A percentile compares a stretch with the other conserved stretches of the same genome.
These are phyloP conservation scores for Papilio machaon DNA, from an alignment of 1,140 invertebrate species.

Conservation along the genomic window DNA sequence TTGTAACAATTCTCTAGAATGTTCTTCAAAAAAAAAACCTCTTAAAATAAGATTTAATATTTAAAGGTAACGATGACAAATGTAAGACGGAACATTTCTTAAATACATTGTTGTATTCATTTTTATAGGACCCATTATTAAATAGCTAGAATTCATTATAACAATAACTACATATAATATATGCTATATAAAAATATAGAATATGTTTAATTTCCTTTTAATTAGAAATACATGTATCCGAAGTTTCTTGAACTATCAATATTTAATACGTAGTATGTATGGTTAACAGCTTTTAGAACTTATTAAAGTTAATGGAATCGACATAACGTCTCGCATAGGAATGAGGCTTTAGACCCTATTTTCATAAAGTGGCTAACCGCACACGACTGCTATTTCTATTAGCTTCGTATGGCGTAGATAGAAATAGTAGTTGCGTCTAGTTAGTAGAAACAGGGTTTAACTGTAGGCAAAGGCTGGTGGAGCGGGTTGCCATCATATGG, in stretches of 20 bases:
- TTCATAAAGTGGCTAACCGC: not conserved
- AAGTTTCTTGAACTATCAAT: constrained; percentile 31
- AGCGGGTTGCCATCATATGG: constrained; percentile 5
- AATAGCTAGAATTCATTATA: not conserved
- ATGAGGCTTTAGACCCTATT: constrained; percentile 23
- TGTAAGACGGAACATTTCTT: not conserved
- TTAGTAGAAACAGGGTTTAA: constrained; percentile 3
- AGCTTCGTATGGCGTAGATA: not conserved
- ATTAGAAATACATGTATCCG: constrained; percentile 15
- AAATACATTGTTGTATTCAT: not conserved
- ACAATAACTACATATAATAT: not conserved
- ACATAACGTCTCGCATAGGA: constrained; percentile 38
- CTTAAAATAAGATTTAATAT: not conserved
- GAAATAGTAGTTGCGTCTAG: not conserved
- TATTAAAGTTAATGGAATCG: constrained; percentile 40
- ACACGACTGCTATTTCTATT: not conserved
- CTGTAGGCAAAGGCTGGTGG: not conserved
- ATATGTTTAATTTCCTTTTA: constrained; percentile 1
- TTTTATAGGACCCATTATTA: not conserved
- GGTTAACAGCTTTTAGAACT: constrained; percentile 38
- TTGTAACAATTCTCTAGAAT: not conserved
- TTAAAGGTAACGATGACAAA: not conserved
- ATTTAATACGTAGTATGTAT: constrained; percentile 29
- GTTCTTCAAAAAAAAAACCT: not conserved
- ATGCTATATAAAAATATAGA: not conserved